Evolutionary conservation across 1,140 invertebrate species (phyloP), one percentile per base, ranked within the genome.

Genomic region (Callitettix versicolor): DNA sequence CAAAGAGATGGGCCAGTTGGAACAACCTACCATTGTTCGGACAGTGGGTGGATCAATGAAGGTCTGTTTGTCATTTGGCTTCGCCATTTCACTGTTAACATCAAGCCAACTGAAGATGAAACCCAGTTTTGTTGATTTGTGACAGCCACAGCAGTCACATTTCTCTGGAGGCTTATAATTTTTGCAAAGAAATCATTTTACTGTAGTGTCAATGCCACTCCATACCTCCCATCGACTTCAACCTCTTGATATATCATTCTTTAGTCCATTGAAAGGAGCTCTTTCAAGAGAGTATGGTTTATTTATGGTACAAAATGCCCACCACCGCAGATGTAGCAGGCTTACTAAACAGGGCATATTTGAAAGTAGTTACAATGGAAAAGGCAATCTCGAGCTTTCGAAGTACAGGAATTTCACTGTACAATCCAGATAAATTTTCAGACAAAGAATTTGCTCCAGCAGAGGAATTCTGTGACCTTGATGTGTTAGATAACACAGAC

Each of bases 31-130:
- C 41, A 63, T 40, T 64, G 62, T 42, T 62, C 60, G 5, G 44
- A 61, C 53, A 66, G 64, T 56, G 69, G 68, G 30, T 72, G 62
- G 59, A 63, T 60, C 12, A 63, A 65, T 46, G 61, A 64, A 54
- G 43, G 65, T 22, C n/a, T 9, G n/a, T 9, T 9, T 36, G 26
- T 66, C 42, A 58, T 63, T 22, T 69, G 63, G 60, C 53, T 69
- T n/a, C 46, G 62, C 34, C 63, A 68, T 52, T 68, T 67, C 43
- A 42, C 3, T 4, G 18, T 9, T 3, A 4, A 46, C 6, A 6
- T 20, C 4, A 46, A 46, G 20, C 48, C 61, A 15, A 49, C 57
- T 20, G 24, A 50, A 46, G 52, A 61, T n/a, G 33, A 36, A n/a
- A 58, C 53, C 61, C 61, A 33, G 55, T 61, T n/a, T 50, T 67